These are phyloP conservation scores for Tragelaphus eurycerus DNA, from an alignment of 2,797 vertebrate species.

Conservation along the genomic window DNA sequence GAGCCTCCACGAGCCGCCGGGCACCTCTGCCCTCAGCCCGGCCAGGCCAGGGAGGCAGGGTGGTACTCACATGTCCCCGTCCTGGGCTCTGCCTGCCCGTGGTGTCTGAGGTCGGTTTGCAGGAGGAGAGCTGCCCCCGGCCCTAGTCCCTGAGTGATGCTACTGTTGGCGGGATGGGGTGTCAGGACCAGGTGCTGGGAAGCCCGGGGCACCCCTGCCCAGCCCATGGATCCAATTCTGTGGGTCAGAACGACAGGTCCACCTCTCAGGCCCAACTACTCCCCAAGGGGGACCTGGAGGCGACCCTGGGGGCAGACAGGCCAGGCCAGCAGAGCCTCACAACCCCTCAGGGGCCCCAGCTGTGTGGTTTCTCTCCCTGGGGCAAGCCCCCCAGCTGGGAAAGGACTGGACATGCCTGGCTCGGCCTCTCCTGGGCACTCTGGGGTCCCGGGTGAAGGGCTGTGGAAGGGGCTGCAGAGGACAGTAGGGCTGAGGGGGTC, in stretches of 20 bases:
- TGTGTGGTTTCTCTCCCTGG: background rate
- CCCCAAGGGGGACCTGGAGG: background rate
- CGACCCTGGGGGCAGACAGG: background rate
- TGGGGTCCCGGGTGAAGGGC: background rate
- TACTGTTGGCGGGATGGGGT: background rate
- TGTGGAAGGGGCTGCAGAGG: background rate
- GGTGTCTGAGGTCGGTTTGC: background rate
- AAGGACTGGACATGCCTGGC: background rate
- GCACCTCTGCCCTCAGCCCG: background rate
- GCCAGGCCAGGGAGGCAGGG: background rate
- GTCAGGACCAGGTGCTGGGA: background rate
- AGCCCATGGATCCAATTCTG: background rate
- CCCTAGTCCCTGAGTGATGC: background rate
- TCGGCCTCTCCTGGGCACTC: fast-evolving
- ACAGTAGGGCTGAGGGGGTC: background rate
- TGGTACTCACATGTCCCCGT: background rate
- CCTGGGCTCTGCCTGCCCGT: background rate
- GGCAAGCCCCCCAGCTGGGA: background rate
- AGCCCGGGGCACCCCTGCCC: background rate
- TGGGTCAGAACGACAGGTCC: background rate
- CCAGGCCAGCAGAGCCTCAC: background rate
- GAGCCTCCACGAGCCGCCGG: fast-evolving
- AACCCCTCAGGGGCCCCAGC: background rate
- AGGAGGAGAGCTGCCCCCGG: background rate
- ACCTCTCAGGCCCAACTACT: background rate